Conservation (phyloP, 2,888 invertebrate species). For the Tipula unca region DNA sequence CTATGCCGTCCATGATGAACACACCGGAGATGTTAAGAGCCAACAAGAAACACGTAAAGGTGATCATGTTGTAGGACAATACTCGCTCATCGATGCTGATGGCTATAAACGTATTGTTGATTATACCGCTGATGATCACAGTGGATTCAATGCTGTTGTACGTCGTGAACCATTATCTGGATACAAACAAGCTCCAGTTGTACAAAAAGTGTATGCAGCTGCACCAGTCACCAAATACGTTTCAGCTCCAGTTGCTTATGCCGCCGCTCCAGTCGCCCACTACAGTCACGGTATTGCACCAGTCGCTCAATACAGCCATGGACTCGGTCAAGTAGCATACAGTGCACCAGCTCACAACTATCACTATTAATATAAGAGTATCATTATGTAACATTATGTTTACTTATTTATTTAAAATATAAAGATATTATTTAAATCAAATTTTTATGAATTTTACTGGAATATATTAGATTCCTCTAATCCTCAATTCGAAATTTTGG, state of each 20-base stretch:
- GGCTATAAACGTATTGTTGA: constrained; percentile 45
- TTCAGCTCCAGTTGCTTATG: constrained; percentile 14
- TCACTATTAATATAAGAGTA: constrained; percentile 23
- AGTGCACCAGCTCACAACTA: constrained; percentile 26
- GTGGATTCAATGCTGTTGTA: constrained; percentile 48
- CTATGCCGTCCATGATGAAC: constrained; percentile 43
- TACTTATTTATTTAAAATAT: background rate
- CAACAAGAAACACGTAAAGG: constrained; percentile 46
- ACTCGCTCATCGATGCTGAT: constrained; percentile 46
- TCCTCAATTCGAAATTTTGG: no score
- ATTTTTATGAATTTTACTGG: no score
- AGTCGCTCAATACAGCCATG: constrained; percentile 23
- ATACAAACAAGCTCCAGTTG: constrained; percentile 26
- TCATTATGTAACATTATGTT: no score
- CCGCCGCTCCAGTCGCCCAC: background rate
- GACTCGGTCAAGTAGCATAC: constrained; percentile 14
- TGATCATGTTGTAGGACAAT: constrained; percentile 45
- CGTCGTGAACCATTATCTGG: constrained; percentile 40
- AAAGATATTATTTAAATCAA: background rate
- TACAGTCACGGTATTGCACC: background rate
- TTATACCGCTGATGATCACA: constrained; percentile 46
- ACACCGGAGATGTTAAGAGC: constrained; percentile 46
- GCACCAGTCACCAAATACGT: constrained; percentile 17
- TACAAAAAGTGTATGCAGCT: constrained; percentile 27
- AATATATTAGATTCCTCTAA: no score